Evolutionary conservation across 2,797 vertebrate genomes (phyloP), one percentile per base, ranked within the genome.

Genomic region (Pterois miles): DNA sequence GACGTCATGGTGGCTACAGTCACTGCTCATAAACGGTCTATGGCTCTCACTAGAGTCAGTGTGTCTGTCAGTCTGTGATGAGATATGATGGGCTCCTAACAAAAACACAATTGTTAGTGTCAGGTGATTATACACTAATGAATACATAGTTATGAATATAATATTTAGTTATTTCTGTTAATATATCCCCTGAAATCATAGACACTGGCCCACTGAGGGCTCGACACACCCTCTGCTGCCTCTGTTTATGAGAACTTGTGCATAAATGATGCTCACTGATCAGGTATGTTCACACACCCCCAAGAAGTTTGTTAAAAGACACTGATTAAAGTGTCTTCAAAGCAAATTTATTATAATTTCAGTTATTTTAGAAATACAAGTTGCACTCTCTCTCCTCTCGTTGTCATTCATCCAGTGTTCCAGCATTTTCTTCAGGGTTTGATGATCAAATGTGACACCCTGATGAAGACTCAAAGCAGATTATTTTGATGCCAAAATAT

Each of bases 341-440:
- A 68, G 64, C 27, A 5, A 31, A 63, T 56, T 43, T 13, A 65
- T 57, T 68, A 27, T 54, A 20, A 57, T 34, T 33, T 56, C 62
- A 63, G 33, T 43, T 65, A 25, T 25, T 56, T 46, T 56, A 23
- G 36, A 54, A 31, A 29, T 4, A 29, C 1, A 53, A 25, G 27
- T 9, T 56, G 16, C 40, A 8, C 29, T 20, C 40, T 48, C 54
- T 40, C 12, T 50, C 63, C 20, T 11, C 69, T 60, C 12, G 0
- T 14, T 48, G 13, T 48, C 40, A 57, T 23, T 59, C 38, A 65
- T 33, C 16, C 31, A 22, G 6, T 13, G 16, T 3, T 43, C 5
- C 7, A n/a, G 12, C 25, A 43, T 27, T 38, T 72, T 50, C n/a
- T 27, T 22, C 8, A 13, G 63, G 22, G 52, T 74, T 25, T 65